phyloP scores from a whole-genome alignment of 2,113 vertebrate species.

The Bubalus kerabau region DNA sequence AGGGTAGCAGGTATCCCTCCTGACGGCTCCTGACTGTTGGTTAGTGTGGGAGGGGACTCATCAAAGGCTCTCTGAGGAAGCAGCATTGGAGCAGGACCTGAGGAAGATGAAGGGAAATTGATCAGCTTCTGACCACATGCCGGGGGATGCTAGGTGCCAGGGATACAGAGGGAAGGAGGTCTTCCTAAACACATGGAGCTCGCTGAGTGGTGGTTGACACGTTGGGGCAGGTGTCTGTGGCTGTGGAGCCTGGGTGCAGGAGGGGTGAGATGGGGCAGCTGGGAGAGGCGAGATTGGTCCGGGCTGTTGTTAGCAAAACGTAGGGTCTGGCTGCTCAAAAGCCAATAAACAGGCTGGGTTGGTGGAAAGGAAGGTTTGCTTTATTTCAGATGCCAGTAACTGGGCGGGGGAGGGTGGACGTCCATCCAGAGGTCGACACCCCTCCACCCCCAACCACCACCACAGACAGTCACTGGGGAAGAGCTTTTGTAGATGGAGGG shows the following conservation, averaged over 20 bases:
- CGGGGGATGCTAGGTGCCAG: neutral
- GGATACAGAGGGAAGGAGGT: neutral
- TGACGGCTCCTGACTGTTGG: fast-evolving
- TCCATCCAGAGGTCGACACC: neutral
- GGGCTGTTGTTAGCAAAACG: fast-evolving
- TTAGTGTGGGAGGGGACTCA: neutral
- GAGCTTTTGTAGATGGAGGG: neutral
- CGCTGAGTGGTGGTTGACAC: neutral
- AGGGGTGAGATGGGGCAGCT: neutral
- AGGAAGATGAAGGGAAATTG: too few species aligned
- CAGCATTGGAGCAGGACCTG: neutral
- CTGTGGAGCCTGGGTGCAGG: neutral
- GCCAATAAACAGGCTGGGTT: neutral
- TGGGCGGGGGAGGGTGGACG: neutral
- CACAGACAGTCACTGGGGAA: neutral
- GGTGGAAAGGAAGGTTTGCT: neutral
- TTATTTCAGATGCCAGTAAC: neutral
- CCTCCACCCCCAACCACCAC: neutral
- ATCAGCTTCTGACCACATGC: neutral
- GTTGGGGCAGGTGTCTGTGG: neutral
- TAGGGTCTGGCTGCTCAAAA: neutral
- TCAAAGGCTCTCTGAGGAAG: neutral
- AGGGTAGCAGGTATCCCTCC: neutral
- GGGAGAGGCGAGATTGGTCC: neutral
- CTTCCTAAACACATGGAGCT: neutral